Evolutionary conservation across 2,888 invertebrate species (phyloP), one percentile per base, ranked within the genome.

Genomic region (Lottia gigantea): DNA sequence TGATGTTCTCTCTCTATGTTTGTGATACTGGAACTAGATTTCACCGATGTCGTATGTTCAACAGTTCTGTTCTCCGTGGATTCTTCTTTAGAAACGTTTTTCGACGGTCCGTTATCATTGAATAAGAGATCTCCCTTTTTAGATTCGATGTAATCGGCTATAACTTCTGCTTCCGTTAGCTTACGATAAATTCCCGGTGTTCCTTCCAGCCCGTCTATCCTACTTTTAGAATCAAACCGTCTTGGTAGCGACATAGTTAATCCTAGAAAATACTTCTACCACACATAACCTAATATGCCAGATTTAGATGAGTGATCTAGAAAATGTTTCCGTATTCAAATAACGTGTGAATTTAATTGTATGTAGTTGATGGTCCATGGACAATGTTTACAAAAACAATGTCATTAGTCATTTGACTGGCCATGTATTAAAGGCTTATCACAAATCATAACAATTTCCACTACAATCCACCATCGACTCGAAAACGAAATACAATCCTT

Each of bases 141-240:
- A 26, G 63, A 62, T 19, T 47, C n/a, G 19, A 46, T 46, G 46
- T 49, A 63, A 46, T 71, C 71, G 49, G 31, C 45, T 14, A 45
- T 66, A 26, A 71, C 66, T 62, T 72, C 70, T n/a, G 67, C 68
- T 31, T 74, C 71, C 2, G 72, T 68, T 45, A 73, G 66, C 46
- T 73, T 73, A 7, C 73, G 61, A 62, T 73, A 73, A 19, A 46
- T 67, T 67, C 73, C 73, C 7, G 70, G 73, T 15, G 73, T 62
- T 7, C 61, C 49, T 14, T 65, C 70, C 14, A 65, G 46, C 2
- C 55, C 23, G 19, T 55, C 55, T 19, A 19, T 55, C 11, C 15
- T 19, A 8, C 55, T 19, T 55, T 55, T 55, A 19, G 55, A 19
- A 23, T 55, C 55, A 7, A 55, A 55, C 55, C 23, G 19, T 23